Percentiles rank a stretch among this genome's conserved stretches.
Evolutionary conservation across 2,797 vertebrate genomes (phyloP).

Genomic region (Siniperca scherzeri): DNA sequence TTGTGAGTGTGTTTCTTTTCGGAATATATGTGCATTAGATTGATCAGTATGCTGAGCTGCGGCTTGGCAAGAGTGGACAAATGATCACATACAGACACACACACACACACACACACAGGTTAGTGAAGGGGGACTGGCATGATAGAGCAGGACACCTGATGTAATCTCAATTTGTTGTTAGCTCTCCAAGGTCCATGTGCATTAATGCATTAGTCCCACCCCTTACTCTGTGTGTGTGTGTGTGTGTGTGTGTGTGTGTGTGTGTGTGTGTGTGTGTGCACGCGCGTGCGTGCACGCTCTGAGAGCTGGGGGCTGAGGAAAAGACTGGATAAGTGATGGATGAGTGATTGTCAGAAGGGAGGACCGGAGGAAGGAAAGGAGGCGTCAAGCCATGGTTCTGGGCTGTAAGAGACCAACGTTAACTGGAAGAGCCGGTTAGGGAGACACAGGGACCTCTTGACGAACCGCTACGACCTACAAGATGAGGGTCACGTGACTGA

Average conservation of each 20-base stretch:
- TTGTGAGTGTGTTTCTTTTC: slow-evolving; percentile 35
- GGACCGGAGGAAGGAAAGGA: slow-evolving; percentile 1
- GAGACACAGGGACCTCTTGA: background rate
- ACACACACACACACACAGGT: slow-evolving; percentile 33
- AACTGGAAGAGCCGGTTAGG: no score
- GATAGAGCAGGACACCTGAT: slow-evolving; percentile 47
- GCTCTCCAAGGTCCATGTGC: slow-evolving; percentile 21
- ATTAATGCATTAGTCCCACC: slow-evolving; percentile 43
- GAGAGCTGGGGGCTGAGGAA: background rate
- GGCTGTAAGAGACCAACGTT: background rate
- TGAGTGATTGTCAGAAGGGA: slow-evolving; percentile 2
- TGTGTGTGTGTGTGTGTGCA: background rate
- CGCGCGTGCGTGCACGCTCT: background rate
- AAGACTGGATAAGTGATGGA: slow-evolving; percentile 21
- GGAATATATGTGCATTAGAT: slow-evolving; percentile 43
- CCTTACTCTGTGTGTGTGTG: background rate
- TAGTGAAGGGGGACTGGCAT: slow-evolving; percentile 18
- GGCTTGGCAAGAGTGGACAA: slow-evolving; percentile 32
- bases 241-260: background rate
- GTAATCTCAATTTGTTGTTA: slow-evolving; percentile 52
- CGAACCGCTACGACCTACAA: background rate
- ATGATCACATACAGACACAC: slow-evolving; percentile 37
- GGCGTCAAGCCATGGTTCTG: background rate
- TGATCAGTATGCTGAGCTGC: slow-evolving; percentile 70
- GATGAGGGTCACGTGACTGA: background rate